A percentile compares a stretch with the other conserved stretches of the same genome.
phyloP scores from a whole-genome alignment of 2,888 invertebrate genomes.

The Proisotoma minuta region DNA sequence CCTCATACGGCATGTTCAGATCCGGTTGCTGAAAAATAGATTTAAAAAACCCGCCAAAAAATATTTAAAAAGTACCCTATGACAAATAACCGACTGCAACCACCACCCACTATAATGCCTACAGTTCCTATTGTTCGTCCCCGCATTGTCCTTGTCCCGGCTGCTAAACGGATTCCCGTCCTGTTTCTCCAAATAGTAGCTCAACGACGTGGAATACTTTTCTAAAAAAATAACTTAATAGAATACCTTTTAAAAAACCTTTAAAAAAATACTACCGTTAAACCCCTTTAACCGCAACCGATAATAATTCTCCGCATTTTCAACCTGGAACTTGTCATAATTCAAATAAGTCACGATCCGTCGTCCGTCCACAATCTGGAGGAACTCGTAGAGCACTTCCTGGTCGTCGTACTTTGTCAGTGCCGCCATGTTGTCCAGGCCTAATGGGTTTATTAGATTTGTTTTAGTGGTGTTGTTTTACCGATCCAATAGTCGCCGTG shows the following conservation, averaged over 20 bases:
- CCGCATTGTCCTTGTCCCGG: not conserved
- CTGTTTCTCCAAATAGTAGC: not conserved
- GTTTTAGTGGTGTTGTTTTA: not conserved
- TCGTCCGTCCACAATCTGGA: not conserved
- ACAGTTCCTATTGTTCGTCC: not conserved
- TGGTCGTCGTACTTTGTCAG: not conserved
- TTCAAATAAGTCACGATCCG: not conserved
- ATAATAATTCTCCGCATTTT: not conserved
- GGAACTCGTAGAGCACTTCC: not conserved
- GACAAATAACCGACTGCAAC: not conserved
- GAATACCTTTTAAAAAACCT: not conserved
- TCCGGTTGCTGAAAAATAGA: not conserved
- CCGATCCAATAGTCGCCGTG: conserved; percentile 29
- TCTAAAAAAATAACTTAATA: not conserved
- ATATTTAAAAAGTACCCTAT: no score
- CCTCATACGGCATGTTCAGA: not conserved
- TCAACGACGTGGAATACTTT: not conserved
- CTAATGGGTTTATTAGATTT: not conserved
- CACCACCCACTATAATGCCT: not conserved
- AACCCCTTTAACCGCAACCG: not conserved
- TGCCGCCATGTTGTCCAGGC: not conserved
- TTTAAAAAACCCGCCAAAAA: no score
- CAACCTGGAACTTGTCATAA: not conserved
- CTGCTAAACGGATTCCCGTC: not conserved
- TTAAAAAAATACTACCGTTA: no score